Evolutionary conservation across 2,888 invertebrate genomes (phyloP), one percentile per base, ranked within the genome.

Genomic region (Auanema freiburgensis): DNA sequence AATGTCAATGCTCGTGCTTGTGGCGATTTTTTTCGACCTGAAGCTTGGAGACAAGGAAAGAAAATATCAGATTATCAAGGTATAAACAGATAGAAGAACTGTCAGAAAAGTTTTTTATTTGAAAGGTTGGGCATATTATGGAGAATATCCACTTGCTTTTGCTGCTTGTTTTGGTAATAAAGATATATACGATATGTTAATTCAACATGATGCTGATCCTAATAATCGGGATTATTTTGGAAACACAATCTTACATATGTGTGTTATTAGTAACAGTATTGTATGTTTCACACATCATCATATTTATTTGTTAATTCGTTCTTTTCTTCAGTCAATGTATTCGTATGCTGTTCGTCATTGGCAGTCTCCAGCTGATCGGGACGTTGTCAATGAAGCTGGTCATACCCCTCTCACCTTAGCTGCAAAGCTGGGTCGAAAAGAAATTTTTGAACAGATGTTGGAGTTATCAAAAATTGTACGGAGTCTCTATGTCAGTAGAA

Each of bases 181-280:
- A 85, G 92, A 93, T 57, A 94, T 95, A 11, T 98, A 98, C 84
- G 97, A 98, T 86, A 88, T 94, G 66, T 88, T 98, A 1, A 87
- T 96, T 59, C 93, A 95, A 79, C 90, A 90, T 54, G 94, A 91
- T 1, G 94, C 96, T 0, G 90, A 97, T 86, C 97, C 97, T 0
- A 94, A 98, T 85, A 88, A 90, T 5, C 92, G 93, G 84, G 97
- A 98, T 85, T 90, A 91, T 0, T 96, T 94, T 83, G 98, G 98
- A 12, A 98, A 98, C 84, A 96, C 94, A 89, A 93, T 96, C 71
- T 88, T 98, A n/a, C 98, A 98, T 84, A 96, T 98, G 94, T 93
- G 97, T 43, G 97, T 98, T 43, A 94, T 98, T 66, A 91, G 93
- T 83, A 93, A 97, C 86, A 95, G 96, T 86, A 86, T 93, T 88